Percentiles rank a stretch among this genome's conserved stretches.
phyloP scores from a whole-genome alignment of 1,140 invertebrate species.

The Cylas formicarius region DNA sequence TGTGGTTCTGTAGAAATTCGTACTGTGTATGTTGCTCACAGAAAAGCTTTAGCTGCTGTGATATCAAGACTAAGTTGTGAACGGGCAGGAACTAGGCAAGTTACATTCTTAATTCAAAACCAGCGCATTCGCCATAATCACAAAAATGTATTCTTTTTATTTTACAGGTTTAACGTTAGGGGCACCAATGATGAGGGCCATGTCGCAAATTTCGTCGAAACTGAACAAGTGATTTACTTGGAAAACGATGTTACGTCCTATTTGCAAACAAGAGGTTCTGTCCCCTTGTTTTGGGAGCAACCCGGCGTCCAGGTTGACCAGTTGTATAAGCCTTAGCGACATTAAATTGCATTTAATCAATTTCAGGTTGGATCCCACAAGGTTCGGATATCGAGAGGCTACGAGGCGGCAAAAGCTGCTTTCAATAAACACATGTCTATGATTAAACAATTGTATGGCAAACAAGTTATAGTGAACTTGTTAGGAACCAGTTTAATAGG shows the following conservation, averaged over 20 bases:
- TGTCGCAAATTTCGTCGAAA: slow-evolving; percentile 99
- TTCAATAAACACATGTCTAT: slow-evolving; percentile 86
- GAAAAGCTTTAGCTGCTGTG: slow-evolving; percentile 87
- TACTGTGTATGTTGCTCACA: slow-evolving; percentile 89
- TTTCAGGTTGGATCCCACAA: slow-evolving; percentile 92
- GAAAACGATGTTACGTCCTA: slow-evolving; percentile 81
- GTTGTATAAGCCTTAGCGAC: background rate
- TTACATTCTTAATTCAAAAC: slow-evolving; percentile 5
- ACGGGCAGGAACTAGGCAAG: slow-evolving; percentile 78
- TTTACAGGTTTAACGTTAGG: slow-evolving; percentile 83
- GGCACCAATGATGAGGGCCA: slow-evolving; percentile 99
- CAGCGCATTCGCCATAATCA: slow-evolving; percentile 8
- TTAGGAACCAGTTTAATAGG: slow-evolving; percentile 82
- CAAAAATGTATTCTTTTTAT: too few relatives aligned
- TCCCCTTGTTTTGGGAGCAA: slow-evolving; percentile 98
- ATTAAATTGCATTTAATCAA: background rate
- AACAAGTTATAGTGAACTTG: slow-evolving; percentile 87
- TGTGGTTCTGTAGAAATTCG: slow-evolving; percentile 94
- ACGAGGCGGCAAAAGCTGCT: slow-evolving; percentile 84
- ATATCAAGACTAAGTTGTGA: slow-evolving; percentile 95
- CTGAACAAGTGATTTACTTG: slow-evolving; percentile 91
- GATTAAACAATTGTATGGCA: slow-evolving; percentile 85
- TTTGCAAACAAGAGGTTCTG: slow-evolving; percentile 88
- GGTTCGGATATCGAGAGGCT: slow-evolving; percentile 91
- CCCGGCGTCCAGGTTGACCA: slow-evolving; percentile 82